Percentiles rank a stretch among this genome's conserved stretches.
These are phyloP conservation scores for Telenomus remus DNA, from an alignment of 1,140 invertebrate species.

Conservation along the genomic window DNA sequence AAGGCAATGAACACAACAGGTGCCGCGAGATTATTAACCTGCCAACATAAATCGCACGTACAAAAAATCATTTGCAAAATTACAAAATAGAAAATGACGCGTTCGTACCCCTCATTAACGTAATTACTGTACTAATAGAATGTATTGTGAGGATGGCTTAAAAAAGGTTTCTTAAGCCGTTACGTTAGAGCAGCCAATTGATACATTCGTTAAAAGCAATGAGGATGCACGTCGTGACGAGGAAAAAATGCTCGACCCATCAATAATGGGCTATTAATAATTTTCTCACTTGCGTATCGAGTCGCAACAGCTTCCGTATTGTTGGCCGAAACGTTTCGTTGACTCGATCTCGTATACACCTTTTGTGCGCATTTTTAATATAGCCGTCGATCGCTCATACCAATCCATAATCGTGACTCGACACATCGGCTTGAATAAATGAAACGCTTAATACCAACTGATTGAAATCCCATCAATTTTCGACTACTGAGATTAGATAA, in stretches of 20 bases:
- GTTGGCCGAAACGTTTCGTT: constrained; percentile 28
- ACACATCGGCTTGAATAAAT: constrained; percentile 56
- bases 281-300: constrained; percentile 61
- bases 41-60: constrained; percentile 5
- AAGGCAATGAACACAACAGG: constrained; percentile 45
- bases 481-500: constrained; percentile 32
- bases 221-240: constrained; percentile 10
- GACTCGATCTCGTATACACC: constrained; percentile 16
- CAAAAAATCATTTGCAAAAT: constrained; percentile 1
- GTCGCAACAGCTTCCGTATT: constrained; percentile 46
- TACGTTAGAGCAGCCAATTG: background rate
- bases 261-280: constrained; percentile 62
- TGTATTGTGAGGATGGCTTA: too few species aligned
- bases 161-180: too few species aligned
- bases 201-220: constrained; percentile 31
- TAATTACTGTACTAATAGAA: background rate
- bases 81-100: constrained; percentile 10
- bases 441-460: constrained; percentile 33
- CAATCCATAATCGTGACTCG: constrained; percentile 70
- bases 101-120: background rate
- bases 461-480: constrained; percentile 51
- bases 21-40: constrained; percentile 37
- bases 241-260: constrained; percentile 32
- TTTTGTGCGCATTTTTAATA: constrained; percentile 50
- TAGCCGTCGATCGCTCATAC: constrained; percentile 36